phyloP scores from a whole-genome alignment of 1,140 invertebrate species.

The Matsumurasca onukii region DNA sequence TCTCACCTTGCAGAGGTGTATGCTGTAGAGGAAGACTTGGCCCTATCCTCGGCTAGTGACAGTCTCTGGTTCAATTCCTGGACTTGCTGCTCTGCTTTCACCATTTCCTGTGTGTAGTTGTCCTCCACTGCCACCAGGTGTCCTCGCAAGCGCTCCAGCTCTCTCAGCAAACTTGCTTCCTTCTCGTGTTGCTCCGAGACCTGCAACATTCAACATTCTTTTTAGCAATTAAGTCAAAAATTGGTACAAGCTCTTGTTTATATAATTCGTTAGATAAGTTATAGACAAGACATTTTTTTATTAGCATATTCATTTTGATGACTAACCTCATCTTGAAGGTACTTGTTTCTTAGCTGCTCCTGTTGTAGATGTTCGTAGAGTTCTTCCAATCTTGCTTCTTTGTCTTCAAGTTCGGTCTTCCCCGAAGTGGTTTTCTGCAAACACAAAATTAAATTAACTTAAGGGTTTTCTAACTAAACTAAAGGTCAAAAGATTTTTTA shows the following conservation, averaged over 20 bases:
- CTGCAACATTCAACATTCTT: constrained; percentile 45
- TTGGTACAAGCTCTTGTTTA: background rate
- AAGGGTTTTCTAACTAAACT: too few relatives aligned
- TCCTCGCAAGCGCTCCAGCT: constrained; percentile 75
- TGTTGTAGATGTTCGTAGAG: constrained; percentile 43
- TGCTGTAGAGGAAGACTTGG: constrained; percentile 72
- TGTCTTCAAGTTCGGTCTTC: constrained; percentile 8
- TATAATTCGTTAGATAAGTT: background rate
- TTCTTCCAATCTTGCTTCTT: constrained; percentile 23
- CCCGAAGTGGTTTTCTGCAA: constrained; percentile 1
- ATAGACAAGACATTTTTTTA: background rate
- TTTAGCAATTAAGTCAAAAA: too few relatives aligned
- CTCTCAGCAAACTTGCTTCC: constrained; percentile 58
- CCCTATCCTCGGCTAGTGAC: constrained; percentile 71
- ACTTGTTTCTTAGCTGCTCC: constrained; percentile 50
- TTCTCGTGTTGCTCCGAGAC: constrained; percentile 58
- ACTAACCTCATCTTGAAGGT: constrained; percentile 54
- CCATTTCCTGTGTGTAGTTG: constrained; percentile 79
- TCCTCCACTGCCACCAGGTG: constrained; percentile 88
- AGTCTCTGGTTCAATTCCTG: constrained; percentile 70
- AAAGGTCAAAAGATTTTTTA: constrained; percentile 3
- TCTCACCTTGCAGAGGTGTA: constrained; percentile 74
- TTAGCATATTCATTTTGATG: constrained; percentile 36
- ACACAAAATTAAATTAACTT: too few relatives aligned
- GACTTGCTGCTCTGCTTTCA: constrained; percentile 74